Conservation (phyloP, 2,797 vertebrate genomes). For the Malacoraja senta region DNA sequence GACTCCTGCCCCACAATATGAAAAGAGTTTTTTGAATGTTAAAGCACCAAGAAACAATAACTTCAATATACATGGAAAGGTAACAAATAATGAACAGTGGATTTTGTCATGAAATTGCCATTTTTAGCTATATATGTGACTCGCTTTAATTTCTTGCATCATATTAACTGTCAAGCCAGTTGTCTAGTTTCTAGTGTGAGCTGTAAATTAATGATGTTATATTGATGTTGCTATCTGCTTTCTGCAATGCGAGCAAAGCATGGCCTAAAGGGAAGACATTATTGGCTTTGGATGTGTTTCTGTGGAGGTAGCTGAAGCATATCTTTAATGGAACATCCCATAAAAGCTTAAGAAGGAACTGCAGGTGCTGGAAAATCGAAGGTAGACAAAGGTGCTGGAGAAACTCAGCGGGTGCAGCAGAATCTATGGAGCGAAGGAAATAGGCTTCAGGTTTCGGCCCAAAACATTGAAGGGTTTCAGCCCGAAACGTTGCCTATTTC, state of each 20-base stretch:
- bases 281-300: not conserved
- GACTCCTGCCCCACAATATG: constrained; percentile 88
- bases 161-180: not conserved
- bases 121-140: not conserved
- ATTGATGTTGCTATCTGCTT: not conserved
- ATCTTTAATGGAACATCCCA: not conserved
- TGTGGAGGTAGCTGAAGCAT: not conserved
- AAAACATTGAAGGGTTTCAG: too few species aligned
- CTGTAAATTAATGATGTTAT: not conserved
- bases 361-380: too few species aligned
- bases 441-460: too few species aligned
- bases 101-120: not conserved
- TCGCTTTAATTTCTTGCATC: not conserved
- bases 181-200: not conserved
- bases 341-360: not conserved
- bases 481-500: too few species aligned
- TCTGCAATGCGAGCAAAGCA: not conserved
- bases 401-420: too few species aligned
- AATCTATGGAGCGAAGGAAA: too few species aligned
- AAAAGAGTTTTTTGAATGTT: constrained; percentile 65
- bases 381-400: too few species aligned
- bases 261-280: not conserved
- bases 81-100: constrained; percentile 44
- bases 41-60: constrained; percentile 83
- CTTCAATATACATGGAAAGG: constrained; percentile 89